phyloP scores from a whole-genome alignment of 1,140 invertebrate genomes.

The Drosophila simulans region DNA sequence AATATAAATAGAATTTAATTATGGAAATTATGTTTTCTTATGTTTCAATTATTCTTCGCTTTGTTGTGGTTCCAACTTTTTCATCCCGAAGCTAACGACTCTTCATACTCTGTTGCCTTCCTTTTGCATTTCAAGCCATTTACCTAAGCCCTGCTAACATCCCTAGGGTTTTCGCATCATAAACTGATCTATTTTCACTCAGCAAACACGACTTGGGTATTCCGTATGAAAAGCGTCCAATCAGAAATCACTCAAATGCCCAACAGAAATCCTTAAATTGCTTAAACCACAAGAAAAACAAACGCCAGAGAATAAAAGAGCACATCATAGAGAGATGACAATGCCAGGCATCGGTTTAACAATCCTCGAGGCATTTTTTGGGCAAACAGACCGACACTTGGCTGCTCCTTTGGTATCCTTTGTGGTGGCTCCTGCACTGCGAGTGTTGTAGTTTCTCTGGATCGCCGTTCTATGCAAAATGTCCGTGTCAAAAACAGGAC shows the following conservation, averaged over 20 bases:
- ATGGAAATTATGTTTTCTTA: not conserved
- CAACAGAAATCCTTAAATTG: conserved; percentile 59
- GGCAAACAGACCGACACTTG: conserved; percentile 74
- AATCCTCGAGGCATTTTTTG: conserved; percentile 62
- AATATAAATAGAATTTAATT: not conserved
- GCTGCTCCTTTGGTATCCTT: conserved; percentile 58
- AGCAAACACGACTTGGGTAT: conserved; percentile 10
- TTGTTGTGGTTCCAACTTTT: not conserved
- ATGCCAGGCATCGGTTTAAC: conserved; percentile 41
- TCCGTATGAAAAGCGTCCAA: conserved; percentile 21
- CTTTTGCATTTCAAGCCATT: conserved; percentile 25
- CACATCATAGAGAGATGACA: conserved; percentile 27
- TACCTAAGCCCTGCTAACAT: conserved; percentile 25
- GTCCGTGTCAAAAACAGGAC: conserved; percentile 61
- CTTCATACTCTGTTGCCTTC: not conserved
- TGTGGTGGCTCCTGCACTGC: conserved; percentile 47
- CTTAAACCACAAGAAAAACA: conserved; percentile 51
- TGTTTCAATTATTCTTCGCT: not conserved
- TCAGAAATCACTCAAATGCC: conserved; percentile 48
- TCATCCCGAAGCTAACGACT: not conserved
- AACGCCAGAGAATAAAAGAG: conserved; percentile 14
- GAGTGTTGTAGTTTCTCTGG: conserved; percentile 42
- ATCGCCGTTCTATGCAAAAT: conserved; percentile 54
- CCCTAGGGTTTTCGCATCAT: conserved; percentile 19
- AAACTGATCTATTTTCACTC: conserved; percentile 41